phyloP scores from a whole-genome alignment of 2,888 invertebrate species.

The Sipha maydis region DNA sequence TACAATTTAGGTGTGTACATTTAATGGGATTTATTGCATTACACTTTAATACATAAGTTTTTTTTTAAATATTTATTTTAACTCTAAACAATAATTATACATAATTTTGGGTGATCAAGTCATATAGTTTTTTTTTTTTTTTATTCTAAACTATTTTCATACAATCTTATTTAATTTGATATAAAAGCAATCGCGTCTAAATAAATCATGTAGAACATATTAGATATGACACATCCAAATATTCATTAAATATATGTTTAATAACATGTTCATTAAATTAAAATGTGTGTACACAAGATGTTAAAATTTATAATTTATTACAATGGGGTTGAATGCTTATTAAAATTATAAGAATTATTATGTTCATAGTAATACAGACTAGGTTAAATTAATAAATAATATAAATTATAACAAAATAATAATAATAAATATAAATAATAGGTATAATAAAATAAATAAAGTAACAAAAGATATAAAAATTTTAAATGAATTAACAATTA shows the following conservation, averaged over 20 bases:
- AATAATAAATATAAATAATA: slow-evolving; percentile 38
- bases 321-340: slow-evolving; percentile 40
- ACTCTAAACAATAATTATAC: slow-evolving; percentile 59
- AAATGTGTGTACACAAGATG: slow-evolving; percentile 39
- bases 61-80: slow-evolving; percentile 33
- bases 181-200: slow-evolving; percentile 50
- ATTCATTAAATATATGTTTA: too few species aligned
- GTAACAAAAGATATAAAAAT: slow-evolving; percentile 61
- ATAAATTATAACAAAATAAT: slow-evolving; percentile 51
- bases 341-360: slow-evolving; percentile 29
- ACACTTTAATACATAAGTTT: slow-evolving; percentile 50
- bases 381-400: slow-evolving; percentile 52
- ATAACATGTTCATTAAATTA: slow-evolving; percentile 36
- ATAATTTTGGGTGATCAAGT: slow-evolving; percentile 51
- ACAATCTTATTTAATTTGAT: slow-evolving; percentile 57
- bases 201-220: slow-evolving; percentile 43
- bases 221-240: slow-evolving; percentile 43
- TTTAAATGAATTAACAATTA: slow-evolving; percentile 58
- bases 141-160: slow-evolving; percentile 56
- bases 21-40: slow-evolving; percentile 61
- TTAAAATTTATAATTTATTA: slow-evolving; percentile 38
- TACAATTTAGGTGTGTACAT: slow-evolving; percentile 50
- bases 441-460: slow-evolving; percentile 42
- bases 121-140: slow-evolving; percentile 23
- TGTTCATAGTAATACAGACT: slow-evolving; percentile 38